A percentile compares a stretch with the other conserved stretches of the same genome.
Conservation (phyloP, 2,113 vertebrate species). For the Trichomycterus rosablanca region DNA sequence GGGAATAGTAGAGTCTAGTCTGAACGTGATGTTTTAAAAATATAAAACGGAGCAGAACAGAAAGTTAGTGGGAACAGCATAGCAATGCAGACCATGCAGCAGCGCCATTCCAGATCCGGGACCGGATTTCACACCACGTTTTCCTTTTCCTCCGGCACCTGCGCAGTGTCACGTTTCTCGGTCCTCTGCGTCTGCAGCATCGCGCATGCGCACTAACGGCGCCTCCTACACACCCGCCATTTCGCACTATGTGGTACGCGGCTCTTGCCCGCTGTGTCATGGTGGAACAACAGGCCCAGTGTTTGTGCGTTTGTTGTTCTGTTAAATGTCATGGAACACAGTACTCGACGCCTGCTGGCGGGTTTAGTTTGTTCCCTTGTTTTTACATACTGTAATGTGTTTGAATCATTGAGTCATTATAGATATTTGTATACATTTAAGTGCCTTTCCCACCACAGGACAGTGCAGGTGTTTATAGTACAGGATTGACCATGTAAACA, state of each 20-base stretch:
- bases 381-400: background rate
- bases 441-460: no score
- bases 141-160: slow-evolving; percentile 23
- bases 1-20: background rate
- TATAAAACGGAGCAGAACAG: slow-evolving; percentile 40
- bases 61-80: no score
- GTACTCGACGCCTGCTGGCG: background rate
- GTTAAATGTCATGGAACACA: background rate
- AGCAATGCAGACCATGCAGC: background rate
- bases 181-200: slow-evolving; percentile 1
- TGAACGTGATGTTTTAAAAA: slow-evolving; percentile 20
- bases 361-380: background rate
- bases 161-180: slow-evolving; percentile 30
- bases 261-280: background rate
- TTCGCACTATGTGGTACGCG: background rate
- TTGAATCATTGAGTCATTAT: background rate
- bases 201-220: background rate
- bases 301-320: background rate
- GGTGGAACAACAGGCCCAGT: background rate
- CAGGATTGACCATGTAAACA: no score
- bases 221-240: slow-evolving; percentile 35
- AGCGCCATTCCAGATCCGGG: slow-evolving; percentile 18
- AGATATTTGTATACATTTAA: no score
- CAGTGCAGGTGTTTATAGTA: no score
- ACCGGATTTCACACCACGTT: slow-evolving; percentile 28